Percentiles rank a stretch among this genome's conserved stretches.
Conservation (phyloP, 2,797 vertebrate species). For the Gadopsis marmoratus region DNA sequence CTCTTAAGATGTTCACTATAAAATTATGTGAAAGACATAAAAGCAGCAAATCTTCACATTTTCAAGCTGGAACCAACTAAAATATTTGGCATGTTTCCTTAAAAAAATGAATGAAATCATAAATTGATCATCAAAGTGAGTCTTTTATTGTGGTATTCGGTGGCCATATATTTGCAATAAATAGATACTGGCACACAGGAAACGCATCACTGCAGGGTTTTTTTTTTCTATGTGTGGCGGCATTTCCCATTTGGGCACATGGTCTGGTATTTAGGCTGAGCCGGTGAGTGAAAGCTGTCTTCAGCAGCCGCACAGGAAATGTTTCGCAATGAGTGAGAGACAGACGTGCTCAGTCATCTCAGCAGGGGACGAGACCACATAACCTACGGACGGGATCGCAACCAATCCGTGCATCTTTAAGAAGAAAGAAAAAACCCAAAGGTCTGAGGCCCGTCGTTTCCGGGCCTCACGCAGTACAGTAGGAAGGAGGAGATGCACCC, state of each 20-base stretch:
- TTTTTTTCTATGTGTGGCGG: constrained; percentile 49
- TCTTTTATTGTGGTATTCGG: constrained; percentile 55
- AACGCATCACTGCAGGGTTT: constrained; percentile 58
- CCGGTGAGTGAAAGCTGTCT: constrained; percentile 69
- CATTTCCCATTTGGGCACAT: constrained; percentile 74
- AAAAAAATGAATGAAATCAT: too few species aligned
- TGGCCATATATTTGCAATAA: constrained; percentile 51
- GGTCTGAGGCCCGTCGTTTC: constrained; percentile 1
- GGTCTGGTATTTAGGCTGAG: constrained; percentile 56
- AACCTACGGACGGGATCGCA: constrained; percentile 41
- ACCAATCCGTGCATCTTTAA: constrained; percentile 51
- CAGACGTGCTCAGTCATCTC: constrained; percentile 61
- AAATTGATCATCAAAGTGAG: not conserved
- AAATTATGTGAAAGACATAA: not conserved
- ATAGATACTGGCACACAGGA: constrained; percentile 59
- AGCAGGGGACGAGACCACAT: constrained; percentile 43
- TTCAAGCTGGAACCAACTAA: not conserved
- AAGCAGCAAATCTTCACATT: not conserved
- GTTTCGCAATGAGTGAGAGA: constrained; percentile 72
- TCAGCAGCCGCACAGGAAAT: constrained; percentile 58
- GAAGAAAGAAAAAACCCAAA: constrained; percentile 17
- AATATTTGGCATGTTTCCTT: not conserved
- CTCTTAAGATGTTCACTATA: not conserved
- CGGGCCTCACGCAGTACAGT: constrained; percentile 12
- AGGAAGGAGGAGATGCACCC: constrained; percentile 37